Conservation (phyloP, 2,888 invertebrate species). For the Hydrotaea cyrtoneurina region DNA sequence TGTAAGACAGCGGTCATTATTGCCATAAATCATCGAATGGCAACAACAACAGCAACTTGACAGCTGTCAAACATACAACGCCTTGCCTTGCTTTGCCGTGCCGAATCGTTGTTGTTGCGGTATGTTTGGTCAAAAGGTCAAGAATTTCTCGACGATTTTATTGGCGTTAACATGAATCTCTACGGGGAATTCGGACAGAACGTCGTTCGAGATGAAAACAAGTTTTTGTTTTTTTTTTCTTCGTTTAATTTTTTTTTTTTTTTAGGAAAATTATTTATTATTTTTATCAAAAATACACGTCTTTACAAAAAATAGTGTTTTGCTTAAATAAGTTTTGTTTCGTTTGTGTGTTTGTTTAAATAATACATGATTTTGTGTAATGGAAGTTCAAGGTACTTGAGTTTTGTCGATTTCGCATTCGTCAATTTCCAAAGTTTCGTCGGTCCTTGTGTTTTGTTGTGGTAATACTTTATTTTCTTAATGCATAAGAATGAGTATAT, state of each 20-base stretch:
- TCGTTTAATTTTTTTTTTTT: conserved; percentile 9
- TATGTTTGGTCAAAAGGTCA: conserved; percentile 54
- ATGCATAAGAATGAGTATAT: conserved; percentile 50
- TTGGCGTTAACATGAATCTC: conserved; percentile 43
- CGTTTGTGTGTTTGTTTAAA: conserved; percentile 29
- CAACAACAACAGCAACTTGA: conserved; percentile 38
- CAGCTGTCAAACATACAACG: conserved; percentile 55
- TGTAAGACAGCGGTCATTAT: conserved; percentile 34
- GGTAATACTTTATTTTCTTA: conserved; percentile 34
- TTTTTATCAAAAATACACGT: conserved; percentile 50
- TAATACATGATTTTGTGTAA: conserved; percentile 32
- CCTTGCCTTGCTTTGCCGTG: neutral
- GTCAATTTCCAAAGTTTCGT: neutral
- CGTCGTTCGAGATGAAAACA: conserved; percentile 21
- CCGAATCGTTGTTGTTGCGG: neutral
- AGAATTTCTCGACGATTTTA: conserved; percentile 33
- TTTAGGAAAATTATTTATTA: conserved; percentile 37
- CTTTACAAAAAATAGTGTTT: conserved; percentile 29
- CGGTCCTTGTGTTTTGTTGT: conserved; percentile 18
- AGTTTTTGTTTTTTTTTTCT: neutral
- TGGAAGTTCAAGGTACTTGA: conserved; percentile 57
- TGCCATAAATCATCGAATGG: conserved; percentile 52
- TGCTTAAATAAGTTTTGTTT: conserved; percentile 45
- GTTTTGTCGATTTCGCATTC: conserved; percentile 21
- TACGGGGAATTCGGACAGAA: conserved; percentile 10